Percentiles rank a stretch among this genome's conserved stretches.
Conservation (phyloP, 2,888 invertebrate genomes). For the Podotricha telesiphe region DNA sequence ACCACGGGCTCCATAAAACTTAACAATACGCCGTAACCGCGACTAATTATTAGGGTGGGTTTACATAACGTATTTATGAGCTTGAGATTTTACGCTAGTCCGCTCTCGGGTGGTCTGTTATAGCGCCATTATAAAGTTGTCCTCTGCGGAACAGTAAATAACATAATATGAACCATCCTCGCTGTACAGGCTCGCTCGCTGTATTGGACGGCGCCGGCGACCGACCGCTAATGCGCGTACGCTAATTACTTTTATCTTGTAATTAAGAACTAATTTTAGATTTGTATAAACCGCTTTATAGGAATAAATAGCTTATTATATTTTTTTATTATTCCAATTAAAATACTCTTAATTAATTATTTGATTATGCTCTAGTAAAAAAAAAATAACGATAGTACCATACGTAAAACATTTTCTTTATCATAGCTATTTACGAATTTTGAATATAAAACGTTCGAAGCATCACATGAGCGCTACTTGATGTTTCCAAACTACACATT, state of each 20-base stretch:
- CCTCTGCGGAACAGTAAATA: conserved; percentile 78
- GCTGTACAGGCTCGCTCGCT: conserved; percentile 50
- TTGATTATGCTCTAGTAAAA: no score
- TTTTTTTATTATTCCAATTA: no score
- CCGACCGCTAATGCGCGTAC: conserved; percentile 37
- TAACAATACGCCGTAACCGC: conserved; percentile 79
- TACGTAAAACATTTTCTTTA: neutral
- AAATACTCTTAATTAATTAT: neutral
- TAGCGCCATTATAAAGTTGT: conserved; percentile 82
- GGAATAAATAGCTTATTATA: neutral
- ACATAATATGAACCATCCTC: conserved; percentile 67
- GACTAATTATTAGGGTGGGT: conserved; percentile 83
- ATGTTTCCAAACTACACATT: neutral
- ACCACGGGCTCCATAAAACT: conserved; percentile 76
- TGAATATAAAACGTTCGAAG: neutral
- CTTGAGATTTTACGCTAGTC: conserved; percentile 77
- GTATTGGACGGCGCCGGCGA: conserved; percentile 45
- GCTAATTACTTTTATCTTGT: conserved; percentile 38
- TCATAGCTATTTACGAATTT: neutral
- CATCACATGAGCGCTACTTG: neutral
- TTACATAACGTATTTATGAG: conserved; percentile 83
- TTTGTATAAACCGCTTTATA: neutral
- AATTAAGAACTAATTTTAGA: neutral
- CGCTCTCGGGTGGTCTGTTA: conserved; percentile 81
- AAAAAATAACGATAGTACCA: no score